These are phyloP conservation scores for Amphiprion ocellaris DNA, from an alignment of 2,113 vertebrate genomes.

Conservation along the genomic window DNA sequence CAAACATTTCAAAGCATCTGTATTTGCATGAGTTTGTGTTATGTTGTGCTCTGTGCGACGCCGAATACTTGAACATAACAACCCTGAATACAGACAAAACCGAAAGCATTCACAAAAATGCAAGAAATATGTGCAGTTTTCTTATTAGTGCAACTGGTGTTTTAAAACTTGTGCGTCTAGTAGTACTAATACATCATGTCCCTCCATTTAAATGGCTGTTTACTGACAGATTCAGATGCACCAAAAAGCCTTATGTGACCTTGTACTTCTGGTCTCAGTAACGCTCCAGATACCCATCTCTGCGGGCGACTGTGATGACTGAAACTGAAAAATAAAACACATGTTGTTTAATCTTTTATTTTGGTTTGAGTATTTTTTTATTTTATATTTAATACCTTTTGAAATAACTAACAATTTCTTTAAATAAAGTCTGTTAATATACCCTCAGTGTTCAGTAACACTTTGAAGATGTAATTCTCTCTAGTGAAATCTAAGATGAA, in stretches of 20 bases:
- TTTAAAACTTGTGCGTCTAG: constrained; percentile 2
- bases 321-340: constrained; percentile 52
- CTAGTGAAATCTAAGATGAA: too few relatives aligned
- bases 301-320: constrained; percentile 19
- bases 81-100: background rate
- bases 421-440: too few relatives aligned
- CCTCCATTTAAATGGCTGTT: background rate
- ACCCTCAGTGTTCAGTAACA: too few relatives aligned
- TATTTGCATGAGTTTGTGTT: background rate
- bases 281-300: constrained; percentile 1
- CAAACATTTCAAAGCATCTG: constrained; percentile 2
- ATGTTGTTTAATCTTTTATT: background rate
- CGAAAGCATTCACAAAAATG: background rate
- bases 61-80: constrained; percentile 37
- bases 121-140: background rate
- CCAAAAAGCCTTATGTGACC: constrained; percentile 52
- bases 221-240: constrained; percentile 9
- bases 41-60: background rate
- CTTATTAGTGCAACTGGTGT: background rate
- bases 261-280: constrained; percentile 1
- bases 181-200: background rate
- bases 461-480: too few relatives aligned
- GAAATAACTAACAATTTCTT: too few relatives aligned
- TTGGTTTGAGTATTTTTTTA: background rate
- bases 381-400: background rate